Base-by-base conservation (phyloP, 2,888 invertebrate species). In the Tetrapedia diversipes region DNA sequence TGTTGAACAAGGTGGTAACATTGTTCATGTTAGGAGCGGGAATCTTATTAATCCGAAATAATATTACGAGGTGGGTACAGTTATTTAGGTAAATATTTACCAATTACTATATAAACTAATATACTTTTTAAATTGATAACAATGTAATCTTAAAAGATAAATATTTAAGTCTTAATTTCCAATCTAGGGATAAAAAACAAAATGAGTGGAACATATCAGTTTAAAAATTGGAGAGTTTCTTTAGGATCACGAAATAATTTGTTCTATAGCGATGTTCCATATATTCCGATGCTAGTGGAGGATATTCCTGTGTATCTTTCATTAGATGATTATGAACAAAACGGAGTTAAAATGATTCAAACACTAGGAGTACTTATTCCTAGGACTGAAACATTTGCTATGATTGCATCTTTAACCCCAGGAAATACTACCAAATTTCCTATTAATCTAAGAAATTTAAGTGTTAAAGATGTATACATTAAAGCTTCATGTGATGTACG, bases 321-420 rank as follows among this genome's bases (percentile, higher is more conserved):
- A 19, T 39, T 59, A 1, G 19, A 73, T 0, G 69, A 77, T 56
- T 51, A 67, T 14, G 37, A 65, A 11, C 22, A 69, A 7, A 75
- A 82, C 37, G 60, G 60, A 14, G 10, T 82, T 29, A 80, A 83
- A 37, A 75, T n/a, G 16, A 65, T 82, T 22, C 82, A 80, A 65
- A 82, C 82, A 4, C 11, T 82, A 7, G 82, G 82, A 4, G 68
- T 74, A 45, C 54, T 82, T 34, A 1, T 72, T 16, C 43, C 74
- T 4, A 45, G 47, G 8, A 27, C 37, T 4, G 71, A 49, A 7
- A 39, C 27, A 0, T 1, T 4, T 32, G 66, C 51, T 14, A 19
- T 2, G 3, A 53, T 81, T 11, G 22, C 10, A 1, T 60, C 76
- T 29, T 16, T 82, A 19, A 80, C 69, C 10, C 51, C 66, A 0